Evolutionary conservation across 2,797 vertebrate genomes (phyloP).

Genomic region (Labroides dimidiatus): DNA sequence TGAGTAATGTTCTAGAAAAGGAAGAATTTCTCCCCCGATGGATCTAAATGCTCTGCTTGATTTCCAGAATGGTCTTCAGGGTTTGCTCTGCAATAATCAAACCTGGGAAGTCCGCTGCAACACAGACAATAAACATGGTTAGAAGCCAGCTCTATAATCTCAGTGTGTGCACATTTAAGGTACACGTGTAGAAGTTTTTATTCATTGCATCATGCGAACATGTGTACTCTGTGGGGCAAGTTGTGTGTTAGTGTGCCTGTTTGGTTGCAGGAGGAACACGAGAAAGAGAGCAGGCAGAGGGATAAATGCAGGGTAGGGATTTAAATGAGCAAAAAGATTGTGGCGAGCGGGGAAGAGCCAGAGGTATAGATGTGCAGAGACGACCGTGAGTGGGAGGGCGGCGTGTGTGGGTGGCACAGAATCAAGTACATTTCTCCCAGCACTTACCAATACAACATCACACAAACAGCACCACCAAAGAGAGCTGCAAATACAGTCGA

Average conservation of each 20-base stretch:
- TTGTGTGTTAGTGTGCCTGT: slow-evolving; percentile 51
- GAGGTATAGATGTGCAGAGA: slow-evolving; percentile 85
- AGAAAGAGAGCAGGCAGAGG: slow-evolving; percentile 62
- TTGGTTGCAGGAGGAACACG: slow-evolving; percentile 58
- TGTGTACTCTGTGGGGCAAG: slow-evolving; percentile 9
- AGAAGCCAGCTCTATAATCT: slow-evolving; percentile 27
- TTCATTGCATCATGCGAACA: slow-evolving; percentile 49
- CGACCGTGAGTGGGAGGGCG: slow-evolving; percentile 83
- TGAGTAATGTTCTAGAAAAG: slow-evolving; percentile 53
- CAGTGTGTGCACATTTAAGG: slow-evolving; percentile 2
- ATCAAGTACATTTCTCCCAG: slow-evolving; percentile 87
- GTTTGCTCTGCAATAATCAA: slow-evolving; percentile 35
- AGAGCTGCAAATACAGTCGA: slow-evolving; percentile 67
- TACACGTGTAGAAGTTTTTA: slow-evolving; percentile 7
- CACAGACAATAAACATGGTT: slow-evolving; percentile 66
- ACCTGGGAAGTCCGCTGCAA: slow-evolving; percentile 72
- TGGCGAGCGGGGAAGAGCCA: slow-evolving; percentile 84
- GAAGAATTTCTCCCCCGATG: slow-evolving; percentile 29
- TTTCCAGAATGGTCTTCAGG: slow-evolving; percentile 58
- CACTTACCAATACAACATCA: slow-evolving; percentile 84
- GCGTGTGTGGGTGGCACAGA: slow-evolving; percentile 84
- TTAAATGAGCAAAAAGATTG: slow-evolving; percentile 79
- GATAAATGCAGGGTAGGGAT: slow-evolving; percentile 82
- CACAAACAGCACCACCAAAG: slow-evolving; percentile 75
- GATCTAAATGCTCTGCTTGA: slow-evolving; percentile 47